Base-by-base conservation (phyloP, 2,888 invertebrate species). In the Coelopa pilipes region DNA sequence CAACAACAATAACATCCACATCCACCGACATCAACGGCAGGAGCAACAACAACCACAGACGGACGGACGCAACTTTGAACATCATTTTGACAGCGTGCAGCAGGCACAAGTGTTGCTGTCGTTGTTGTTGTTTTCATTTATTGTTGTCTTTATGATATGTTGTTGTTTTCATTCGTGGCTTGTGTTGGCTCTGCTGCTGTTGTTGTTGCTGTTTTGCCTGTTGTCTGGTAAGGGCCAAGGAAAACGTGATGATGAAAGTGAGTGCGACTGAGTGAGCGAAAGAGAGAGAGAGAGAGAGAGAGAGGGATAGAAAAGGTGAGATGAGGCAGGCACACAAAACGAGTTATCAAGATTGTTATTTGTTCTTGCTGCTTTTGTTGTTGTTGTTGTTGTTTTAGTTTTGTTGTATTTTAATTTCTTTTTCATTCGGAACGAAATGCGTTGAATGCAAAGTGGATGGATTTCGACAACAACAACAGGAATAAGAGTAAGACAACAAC, bases 261-360 rank as follows among this genome's bases (percentile, higher is more conserved):
- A 34, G 34, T 34, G 34, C 2, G 34, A 34, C 4, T 7, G 34
- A 34, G 34, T 4, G 34, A 34, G 34, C 2, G 34, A 34, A n/a
- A 34, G 34, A 34, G 34, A 2, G 34, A 34, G 34, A 34, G 34
- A 34, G 34, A 34, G 34, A 34, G 34, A 7, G 34, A 7, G 34
- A 7, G 7, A 7, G 34, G 34, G 7, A 7, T 2, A 34, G 2
- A 4, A 7, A 34, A 34, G 34, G 34, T 34, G 34, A 34, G 24
- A 62, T 21, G 34, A 17, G 57, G 72, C 80, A 83, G 82, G 82
- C 81, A 83, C 81, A 83, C 81, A 82, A 83, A 82, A 83, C 83
- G 82, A 83, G 83, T 83, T 83, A 82, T 82, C 83, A 83, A 82
- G 53, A 59, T 76, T 72, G 19, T 76, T 63, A 59, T 74, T 73